A percentile compares a stretch with the other conserved stretches of the same genome.
These are phyloP conservation scores for Drosophila barbarae DNA, from an alignment of 2,888 invertebrate genomes.

Conservation along the genomic window DNA sequence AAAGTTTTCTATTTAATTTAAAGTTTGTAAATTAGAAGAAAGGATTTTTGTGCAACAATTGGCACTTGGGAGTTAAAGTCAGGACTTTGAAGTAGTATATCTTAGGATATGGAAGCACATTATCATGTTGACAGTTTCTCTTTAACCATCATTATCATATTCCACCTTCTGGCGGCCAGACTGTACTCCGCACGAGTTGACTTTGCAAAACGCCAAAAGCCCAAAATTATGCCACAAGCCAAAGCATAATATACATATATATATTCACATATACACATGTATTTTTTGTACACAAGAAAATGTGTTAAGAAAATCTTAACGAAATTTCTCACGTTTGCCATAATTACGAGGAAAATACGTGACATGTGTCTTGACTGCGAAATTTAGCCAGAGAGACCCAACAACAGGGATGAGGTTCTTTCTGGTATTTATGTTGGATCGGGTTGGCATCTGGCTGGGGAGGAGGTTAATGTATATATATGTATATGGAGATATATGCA, in stretches of 20 bases:
- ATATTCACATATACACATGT: neutral
- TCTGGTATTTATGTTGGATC: slow-evolving; percentile 12
- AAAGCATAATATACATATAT: neutral
- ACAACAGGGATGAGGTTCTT: neutral
- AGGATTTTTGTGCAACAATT: neutral
- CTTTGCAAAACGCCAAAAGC: slow-evolving; percentile 45
- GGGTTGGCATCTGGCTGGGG: slow-evolving; percentile 13
- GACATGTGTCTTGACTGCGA: slow-evolving; percentile 74
- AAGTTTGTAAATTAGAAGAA: neutral
- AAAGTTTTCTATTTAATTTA: neutral
- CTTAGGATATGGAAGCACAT: too few species aligned
- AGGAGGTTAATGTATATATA: slow-evolving; percentile 19
- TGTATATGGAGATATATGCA: neutral
- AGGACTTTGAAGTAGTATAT: neutral
- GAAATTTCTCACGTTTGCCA: slow-evolving; percentile 76
- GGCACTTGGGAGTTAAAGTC: neutral
- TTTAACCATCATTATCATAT: neutral
- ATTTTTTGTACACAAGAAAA: slow-evolving; percentile 33
- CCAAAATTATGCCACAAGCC: slow-evolving; percentile 59
- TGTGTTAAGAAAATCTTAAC: slow-evolving; percentile 73
- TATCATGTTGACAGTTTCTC: neutral
- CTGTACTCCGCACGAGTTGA: slow-evolving; percentile 25
- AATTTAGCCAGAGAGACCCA: slow-evolving; percentile 41
- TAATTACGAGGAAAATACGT: slow-evolving; percentile 75
- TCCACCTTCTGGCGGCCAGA: neutral